Conservation (phyloP, 1,140 invertebrate species). For the Fopius arisanus region DNA sequence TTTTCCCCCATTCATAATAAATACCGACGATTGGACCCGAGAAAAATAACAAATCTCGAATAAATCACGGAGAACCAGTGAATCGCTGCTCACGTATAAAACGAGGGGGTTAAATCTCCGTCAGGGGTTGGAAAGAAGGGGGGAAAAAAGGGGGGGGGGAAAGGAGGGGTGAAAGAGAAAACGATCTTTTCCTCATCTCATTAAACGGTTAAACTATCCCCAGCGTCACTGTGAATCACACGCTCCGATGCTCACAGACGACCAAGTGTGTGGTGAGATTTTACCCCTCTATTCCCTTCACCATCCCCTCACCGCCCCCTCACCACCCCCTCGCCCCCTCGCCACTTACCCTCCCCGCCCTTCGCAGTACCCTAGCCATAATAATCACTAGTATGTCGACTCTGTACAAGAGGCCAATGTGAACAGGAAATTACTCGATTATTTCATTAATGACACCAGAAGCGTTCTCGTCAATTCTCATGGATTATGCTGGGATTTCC, state of each 20-base stretch:
- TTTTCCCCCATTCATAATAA: no score
- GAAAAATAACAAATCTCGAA: not conserved
- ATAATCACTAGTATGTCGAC: not conserved
- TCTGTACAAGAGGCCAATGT: conserved; percentile 12
- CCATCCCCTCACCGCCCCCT: not conserved
- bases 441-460: conserved; percentile 33
- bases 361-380: not conserved
- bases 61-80: not conserved
- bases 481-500: not conserved
- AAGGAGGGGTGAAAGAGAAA: not conserved
- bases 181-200: conserved; percentile 9
- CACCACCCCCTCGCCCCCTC: not conserved
- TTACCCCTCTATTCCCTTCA: not conserved
- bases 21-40: no score
- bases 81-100: not conserved
- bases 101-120: not conserved
- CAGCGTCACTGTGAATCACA: not conserved
- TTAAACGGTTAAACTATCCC: not conserved
- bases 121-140: not conserved
- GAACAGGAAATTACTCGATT: conserved; percentile 37
- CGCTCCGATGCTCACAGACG: not conserved
- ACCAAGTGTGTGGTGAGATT: conserved; percentile 5
- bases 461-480: conserved; percentile 27
- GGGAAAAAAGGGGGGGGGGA: not conserved
- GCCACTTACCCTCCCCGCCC: not conserved